Conservation (phyloP, 2,888 invertebrate genomes). For the Isoperla grammatica region DNA sequence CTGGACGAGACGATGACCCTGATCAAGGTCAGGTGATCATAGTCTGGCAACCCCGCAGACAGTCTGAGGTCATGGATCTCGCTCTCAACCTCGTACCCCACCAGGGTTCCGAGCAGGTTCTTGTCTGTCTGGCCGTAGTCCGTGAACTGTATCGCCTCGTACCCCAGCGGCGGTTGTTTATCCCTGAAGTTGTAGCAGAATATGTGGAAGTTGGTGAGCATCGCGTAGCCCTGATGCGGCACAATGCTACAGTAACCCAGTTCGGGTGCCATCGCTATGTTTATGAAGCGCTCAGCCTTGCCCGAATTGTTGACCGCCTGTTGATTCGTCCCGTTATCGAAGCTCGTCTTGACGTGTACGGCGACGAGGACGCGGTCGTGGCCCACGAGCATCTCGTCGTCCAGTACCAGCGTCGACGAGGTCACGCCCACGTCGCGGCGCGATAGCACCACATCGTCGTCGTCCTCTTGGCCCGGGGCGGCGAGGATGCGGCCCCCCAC, state of each 20-base stretch:
- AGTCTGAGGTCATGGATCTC: not conserved
- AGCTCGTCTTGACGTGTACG: not conserved
- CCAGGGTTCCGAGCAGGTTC: not conserved
- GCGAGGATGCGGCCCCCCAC: not conserved
- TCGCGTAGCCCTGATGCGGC: not conserved
- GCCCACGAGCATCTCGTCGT: not conserved
- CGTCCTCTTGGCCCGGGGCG: not conserved
- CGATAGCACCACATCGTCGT: not conserved
- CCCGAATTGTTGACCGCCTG: not conserved
- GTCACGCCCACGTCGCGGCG: not conserved
- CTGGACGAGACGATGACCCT: not conserved
- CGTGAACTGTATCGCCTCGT: not conserved
- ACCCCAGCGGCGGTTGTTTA: not conserved
- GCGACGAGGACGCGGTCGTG: not conserved
- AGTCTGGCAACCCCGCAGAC: not conserved
- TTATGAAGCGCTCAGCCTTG: not conserved
- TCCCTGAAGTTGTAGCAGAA: not conserved
- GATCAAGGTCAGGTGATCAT: not conserved
- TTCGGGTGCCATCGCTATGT: not conserved
- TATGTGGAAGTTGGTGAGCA: not conserved
- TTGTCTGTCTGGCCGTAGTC: not conserved
- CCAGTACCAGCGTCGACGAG: not conserved
- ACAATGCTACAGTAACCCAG: not conserved
- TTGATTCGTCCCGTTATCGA: no score
- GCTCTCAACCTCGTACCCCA: not conserved